Evolutionary conservation across 2,888 invertebrate species (phyloP).

Genomic region (Lymantria dispar): DNA sequence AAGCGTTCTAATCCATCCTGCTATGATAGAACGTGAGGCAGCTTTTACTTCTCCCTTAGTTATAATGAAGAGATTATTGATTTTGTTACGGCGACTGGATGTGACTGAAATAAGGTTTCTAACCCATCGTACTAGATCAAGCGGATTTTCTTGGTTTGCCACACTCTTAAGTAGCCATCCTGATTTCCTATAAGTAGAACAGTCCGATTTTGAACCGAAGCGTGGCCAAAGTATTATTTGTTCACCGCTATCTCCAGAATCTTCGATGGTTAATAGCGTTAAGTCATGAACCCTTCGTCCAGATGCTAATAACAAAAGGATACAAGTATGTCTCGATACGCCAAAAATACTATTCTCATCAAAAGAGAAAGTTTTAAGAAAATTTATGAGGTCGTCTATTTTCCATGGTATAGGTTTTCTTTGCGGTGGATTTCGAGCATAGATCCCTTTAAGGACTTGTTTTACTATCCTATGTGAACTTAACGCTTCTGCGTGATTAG

Average conservation of each 20-base stretch:
- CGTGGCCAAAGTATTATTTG: neutral
- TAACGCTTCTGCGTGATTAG: neutral
- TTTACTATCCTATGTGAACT: neutral
- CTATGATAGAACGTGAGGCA: neutral
- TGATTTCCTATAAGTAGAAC: neutral
- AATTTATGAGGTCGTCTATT: neutral
- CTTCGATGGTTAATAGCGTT: neutral
- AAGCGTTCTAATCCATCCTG: neutral
- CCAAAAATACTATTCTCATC: neutral
- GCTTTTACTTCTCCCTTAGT: too few species aligned
- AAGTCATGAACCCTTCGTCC: conserved; percentile 1
- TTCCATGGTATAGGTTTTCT: neutral
- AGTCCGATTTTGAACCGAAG: neutral
- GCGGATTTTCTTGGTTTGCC: too few species aligned
- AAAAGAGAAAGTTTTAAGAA: neutral
- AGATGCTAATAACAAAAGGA: neutral
- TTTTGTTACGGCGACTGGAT: too few species aligned
- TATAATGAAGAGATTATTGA: too few species aligned
- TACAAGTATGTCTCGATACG: neutral
- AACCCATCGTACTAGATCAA: too few species aligned
- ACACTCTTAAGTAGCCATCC: neutral
- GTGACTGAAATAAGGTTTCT: too few species aligned
- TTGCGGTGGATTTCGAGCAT: neutral
- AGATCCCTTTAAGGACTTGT: neutral
- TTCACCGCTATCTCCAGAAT: neutral